A percentile compares a stretch with the other conserved stretches of the same genome.
Evolutionary conservation across 2,113 vertebrate genomes (phyloP).

Genomic region (Plestiodon gilberti): DNA sequence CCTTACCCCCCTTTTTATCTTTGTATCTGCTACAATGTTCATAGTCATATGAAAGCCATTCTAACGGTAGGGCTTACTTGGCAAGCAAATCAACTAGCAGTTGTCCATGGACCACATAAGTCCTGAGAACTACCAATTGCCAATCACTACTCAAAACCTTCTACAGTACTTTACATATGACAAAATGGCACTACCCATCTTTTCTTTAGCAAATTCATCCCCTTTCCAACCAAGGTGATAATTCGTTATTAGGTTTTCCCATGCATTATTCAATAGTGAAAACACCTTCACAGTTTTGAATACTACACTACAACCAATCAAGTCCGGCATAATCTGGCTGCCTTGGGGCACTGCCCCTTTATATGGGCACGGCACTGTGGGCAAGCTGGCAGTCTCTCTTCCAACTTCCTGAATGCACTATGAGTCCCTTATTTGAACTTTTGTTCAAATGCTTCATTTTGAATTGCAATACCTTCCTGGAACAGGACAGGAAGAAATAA

Average conservation of each 20-base stretch:
- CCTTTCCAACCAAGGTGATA: not conserved
- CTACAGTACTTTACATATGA: not conserved
- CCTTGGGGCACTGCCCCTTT: not conserved
- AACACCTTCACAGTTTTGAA: not conserved
- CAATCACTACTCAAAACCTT: not conserved
- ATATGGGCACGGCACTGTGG: not conserved
- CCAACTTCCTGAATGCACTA: not conserved
- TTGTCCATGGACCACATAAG: accelerated
- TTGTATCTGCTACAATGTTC: not conserved
- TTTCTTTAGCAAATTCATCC: not conserved
- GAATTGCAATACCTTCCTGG: slow-evolving; percentile 6
- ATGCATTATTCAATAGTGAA: not conserved
- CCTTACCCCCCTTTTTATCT: not conserved
- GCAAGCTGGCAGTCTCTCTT: not conserved
- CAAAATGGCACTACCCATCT: not conserved
- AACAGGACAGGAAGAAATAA: not conserved
- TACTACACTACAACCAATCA: not conserved
- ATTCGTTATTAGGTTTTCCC: accelerated
- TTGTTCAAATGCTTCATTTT: not conserved
- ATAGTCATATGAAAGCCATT: not conserved
- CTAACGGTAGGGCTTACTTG: not conserved
- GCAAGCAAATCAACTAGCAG: too few relatives aligned
- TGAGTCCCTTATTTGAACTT: not conserved
- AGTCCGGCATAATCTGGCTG: not conserved
- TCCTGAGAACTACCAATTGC: not conserved